A percentile compares a stretch with the other conserved stretches of the same genome.
phyloP scores from a whole-genome alignment of 2,888 invertebrate species.

The Troides oblongomaculatus region DNA sequence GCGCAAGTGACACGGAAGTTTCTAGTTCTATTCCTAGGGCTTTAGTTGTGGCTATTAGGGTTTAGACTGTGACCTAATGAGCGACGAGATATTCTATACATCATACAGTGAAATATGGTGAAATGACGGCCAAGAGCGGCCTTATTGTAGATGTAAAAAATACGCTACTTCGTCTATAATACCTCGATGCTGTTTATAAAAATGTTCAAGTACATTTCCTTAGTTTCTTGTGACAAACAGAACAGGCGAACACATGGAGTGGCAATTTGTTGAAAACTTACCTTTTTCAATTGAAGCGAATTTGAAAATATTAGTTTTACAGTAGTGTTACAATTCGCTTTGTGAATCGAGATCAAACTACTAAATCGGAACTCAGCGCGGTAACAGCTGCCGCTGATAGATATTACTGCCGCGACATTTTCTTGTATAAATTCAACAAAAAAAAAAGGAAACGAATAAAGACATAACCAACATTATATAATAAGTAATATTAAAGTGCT shows the following conservation, averaged over 20 bases:
- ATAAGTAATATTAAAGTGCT: not conserved
- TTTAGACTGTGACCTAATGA: too few species aligned
- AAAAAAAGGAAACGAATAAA: not conserved
- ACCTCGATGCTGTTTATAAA: not conserved
- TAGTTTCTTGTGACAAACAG: not conserved
- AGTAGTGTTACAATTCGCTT: slow-evolving; percentile 18
- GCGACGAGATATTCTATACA: too few species aligned
- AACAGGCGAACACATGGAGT: not conserved
- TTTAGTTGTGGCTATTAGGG: too few species aligned
- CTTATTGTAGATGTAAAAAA: too few species aligned
- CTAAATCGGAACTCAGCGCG: slow-evolving; percentile 13
- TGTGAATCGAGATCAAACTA: slow-evolving; percentile 19
- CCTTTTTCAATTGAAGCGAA: not conserved
- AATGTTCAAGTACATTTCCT: not conserved
- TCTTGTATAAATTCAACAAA: not conserved
- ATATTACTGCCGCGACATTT: slow-evolving; percentile 8
- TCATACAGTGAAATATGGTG: too few species aligned
- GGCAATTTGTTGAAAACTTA: slow-evolving; percentile 3
- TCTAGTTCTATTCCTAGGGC: too few species aligned
- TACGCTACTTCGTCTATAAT: not conserved
- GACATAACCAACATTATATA: not conserved
- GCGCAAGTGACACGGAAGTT: too few species aligned
- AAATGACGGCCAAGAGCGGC: too few species aligned
- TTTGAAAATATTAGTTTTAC: slow-evolving; percentile 15
- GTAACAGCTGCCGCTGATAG: slow-evolving; percentile 21